Evolutionary conservation across 2,888 invertebrate species (phyloP).

Genomic region (Sesia bembeciformis): DNA sequence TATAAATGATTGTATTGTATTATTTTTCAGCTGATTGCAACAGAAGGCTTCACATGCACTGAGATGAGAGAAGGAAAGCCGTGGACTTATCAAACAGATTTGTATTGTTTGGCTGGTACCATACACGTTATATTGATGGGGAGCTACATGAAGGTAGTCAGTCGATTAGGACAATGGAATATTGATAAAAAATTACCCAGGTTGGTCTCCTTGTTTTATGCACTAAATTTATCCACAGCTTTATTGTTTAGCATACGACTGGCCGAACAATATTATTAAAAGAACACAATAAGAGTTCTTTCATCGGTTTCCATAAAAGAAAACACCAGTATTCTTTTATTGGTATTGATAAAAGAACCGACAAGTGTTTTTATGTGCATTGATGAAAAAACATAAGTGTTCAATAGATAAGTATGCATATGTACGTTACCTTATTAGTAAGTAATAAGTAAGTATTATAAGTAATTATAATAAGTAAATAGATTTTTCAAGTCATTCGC

Average conservation of each 20-base stretch:
- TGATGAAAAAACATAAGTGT: no score
- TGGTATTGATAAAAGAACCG: no score
- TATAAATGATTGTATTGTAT: not conserved
- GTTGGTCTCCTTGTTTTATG: slow-evolving; percentile 32
- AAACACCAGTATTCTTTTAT: no score
- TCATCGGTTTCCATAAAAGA: no score
- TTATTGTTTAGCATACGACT: not conserved
- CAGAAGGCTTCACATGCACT: slow-evolving; percentile 86
- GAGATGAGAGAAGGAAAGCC: slow-evolving; percentile 93
- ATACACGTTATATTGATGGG: slow-evolving; percentile 91
- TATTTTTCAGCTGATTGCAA: slow-evolving; percentile 77
- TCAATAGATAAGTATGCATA: no score
- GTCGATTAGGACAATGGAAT: slow-evolving; percentile 78
- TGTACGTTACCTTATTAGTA: no score
- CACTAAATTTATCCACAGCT: not conserved
- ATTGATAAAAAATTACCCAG: slow-evolving; percentile 82
- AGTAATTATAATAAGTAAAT: no score
- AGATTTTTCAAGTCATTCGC: no score
- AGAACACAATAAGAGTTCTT: no score
- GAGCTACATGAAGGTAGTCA: slow-evolving; percentile 88
- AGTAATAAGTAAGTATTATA: no score
- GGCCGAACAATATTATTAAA: no score
- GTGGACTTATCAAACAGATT: slow-evolving; percentile 96
- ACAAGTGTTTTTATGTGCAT: no score
- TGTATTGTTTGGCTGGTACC: slow-evolving; percentile 91